Percentiles rank a stretch among this genome's conserved stretches.
phyloP scores from a whole-genome alignment of 2,113 vertebrate genomes.

The Corythoichthys intestinalis region DNA sequence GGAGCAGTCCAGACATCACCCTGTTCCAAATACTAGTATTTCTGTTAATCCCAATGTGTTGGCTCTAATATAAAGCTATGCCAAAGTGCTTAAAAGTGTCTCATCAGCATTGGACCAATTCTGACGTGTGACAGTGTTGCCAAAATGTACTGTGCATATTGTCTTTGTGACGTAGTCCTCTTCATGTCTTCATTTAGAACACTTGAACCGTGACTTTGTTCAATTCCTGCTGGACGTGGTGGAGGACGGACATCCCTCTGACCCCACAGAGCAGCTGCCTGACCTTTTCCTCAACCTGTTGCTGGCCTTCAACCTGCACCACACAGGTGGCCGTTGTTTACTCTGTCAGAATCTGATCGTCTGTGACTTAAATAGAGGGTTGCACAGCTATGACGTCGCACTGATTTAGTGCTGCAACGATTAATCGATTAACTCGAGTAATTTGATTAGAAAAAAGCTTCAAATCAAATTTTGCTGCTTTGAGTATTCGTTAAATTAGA shows the following conservation, averaged over 20 bases:
- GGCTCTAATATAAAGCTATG: no score
- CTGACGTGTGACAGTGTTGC: background rate
- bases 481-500: no score
- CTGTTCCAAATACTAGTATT: no score
- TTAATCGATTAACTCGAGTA: no score
- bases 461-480: no score
- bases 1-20: no score
- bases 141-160: background rate
- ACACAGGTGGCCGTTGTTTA: slow-evolving; percentile 74
- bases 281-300: slow-evolving; percentile 91
- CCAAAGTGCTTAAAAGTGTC: background rate
- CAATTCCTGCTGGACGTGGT: slow-evolving; percentile 88
- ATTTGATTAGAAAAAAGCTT: no score
- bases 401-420: no score
- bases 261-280: slow-evolving; percentile 89
- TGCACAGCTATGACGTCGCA: no score
- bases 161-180: background rate
- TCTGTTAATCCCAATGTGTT: no score
- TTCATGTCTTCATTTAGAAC: slow-evolving; percentile 73
- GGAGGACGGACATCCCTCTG: slow-evolving; percentile 88
- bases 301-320: slow-evolving; percentile 92
- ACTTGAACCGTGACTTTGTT: slow-evolving; percentile 88
- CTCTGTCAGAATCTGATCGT: no score
- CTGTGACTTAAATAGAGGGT: no score
- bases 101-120: background rate